These are phyloP conservation scores for Labeo rohita DNA, from an alignment of 2,113 vertebrate genomes.

Conservation along the genomic window DNA sequence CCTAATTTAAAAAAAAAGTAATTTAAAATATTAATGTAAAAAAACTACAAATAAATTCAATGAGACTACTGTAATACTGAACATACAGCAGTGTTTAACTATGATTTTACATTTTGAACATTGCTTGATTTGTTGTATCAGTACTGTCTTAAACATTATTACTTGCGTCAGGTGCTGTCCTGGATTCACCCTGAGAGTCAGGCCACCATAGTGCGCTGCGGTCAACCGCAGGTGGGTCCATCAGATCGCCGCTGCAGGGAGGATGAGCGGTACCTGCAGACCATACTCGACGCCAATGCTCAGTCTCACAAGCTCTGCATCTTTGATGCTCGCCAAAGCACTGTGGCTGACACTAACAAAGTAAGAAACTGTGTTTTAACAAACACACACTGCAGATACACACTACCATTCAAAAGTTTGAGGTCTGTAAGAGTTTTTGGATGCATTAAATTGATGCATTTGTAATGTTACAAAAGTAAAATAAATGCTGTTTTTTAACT, in stretches of 20 bases:
- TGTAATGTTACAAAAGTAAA: neutral
- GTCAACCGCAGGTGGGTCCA: slow-evolving; percentile 91
- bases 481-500: neutral
- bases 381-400: neutral
- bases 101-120: neutral
- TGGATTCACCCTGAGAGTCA: slow-evolving; percentile 98
- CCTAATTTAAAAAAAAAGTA: too few relatives aligned
- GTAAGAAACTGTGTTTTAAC: slow-evolving; percentile 63
- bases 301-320: slow-evolving; percentile 95
- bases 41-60: too few relatives aligned
- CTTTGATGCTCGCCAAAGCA: slow-evolving; percentile 92
- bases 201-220: slow-evolving; percentile 90
- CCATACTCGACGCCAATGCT: slow-evolving; percentile 95
- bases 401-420: neutral
- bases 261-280: slow-evolving; percentile 92
- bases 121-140: neutral
- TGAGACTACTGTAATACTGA: too few relatives aligned
- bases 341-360: slow-evolving; percentile 92
- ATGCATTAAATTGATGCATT: neutral
- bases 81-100: neutral
- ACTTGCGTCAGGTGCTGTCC: slow-evolving; percentile 82
- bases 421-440: neutral
- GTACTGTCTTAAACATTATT: neutral
- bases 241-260: slow-evolving; percentile 93
- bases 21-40: too few relatives aligned